Evolutionary conservation across 1,140 invertebrate species (phyloP).

Genomic region (Hycleus phaleratus): DNA sequence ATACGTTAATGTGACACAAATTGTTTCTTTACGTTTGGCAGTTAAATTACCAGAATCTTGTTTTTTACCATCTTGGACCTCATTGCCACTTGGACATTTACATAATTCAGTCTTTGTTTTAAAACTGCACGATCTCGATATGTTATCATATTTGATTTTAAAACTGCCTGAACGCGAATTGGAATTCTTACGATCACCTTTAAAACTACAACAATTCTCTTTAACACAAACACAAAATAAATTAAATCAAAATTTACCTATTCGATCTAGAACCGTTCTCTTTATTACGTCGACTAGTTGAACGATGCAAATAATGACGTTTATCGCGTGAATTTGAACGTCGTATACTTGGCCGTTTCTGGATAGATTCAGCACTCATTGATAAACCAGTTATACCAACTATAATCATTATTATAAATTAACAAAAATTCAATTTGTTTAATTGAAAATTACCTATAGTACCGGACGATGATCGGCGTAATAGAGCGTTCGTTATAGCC

Average conservation of each 20-base stretch:
- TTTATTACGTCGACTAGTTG: slow-evolving; percentile 60
- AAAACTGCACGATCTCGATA: slow-evolving; percentile 39
- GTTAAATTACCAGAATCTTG: slow-evolving; percentile 39
- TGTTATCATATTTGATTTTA: slow-evolving; percentile 44
- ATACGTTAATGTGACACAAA: slow-evolving; percentile 57
- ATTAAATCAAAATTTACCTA: slow-evolving; percentile 24
- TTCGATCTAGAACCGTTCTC: slow-evolving; percentile 50
- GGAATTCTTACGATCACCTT: slow-evolving; percentile 40
- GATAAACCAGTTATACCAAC: slow-evolving; percentile 52
- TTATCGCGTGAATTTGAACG: slow-evolving; percentile 60
- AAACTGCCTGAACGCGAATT: slow-evolving; percentile 43
- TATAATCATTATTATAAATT: slow-evolving; percentile 25
- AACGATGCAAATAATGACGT: slow-evolving; percentile 54
- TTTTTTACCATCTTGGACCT: slow-evolving; percentile 21
- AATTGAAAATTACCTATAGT: slow-evolving; percentile 33
- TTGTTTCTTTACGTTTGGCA: slow-evolving; percentile 54
- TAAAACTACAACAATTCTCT: slow-evolving; percentile 31
- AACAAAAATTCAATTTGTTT: neutral
- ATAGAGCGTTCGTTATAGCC: slow-evolving; percentile 32
- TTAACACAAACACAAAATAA: neutral
- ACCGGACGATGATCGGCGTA: slow-evolving; percentile 38
- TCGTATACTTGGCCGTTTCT: slow-evolving; percentile 54
- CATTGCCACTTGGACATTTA: slow-evolving; percentile 23
- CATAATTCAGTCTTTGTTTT: slow-evolving; percentile 36
- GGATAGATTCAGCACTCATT: slow-evolving; percentile 59